These are phyloP conservation scores for Sarcophaga peregrina DNA, from an alignment of 1,140 invertebrate species.

Conservation along the genomic window DNA sequence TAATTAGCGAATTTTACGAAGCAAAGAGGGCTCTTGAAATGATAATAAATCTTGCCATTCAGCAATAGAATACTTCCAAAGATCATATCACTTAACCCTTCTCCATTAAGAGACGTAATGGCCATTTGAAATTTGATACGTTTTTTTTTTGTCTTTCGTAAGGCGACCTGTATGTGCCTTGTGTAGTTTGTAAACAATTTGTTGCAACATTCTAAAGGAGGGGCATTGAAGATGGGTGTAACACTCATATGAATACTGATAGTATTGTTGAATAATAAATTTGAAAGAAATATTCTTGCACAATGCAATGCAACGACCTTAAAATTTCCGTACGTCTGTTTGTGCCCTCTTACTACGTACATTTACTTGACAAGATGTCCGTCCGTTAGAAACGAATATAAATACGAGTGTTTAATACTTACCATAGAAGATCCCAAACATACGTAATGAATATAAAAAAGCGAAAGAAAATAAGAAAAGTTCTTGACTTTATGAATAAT, in stretches of 20 bases:
- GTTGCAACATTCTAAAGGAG: too few relatives aligned
- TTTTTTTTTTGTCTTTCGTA: too few relatives aligned
- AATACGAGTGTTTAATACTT: neutral
- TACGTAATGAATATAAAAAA: too few relatives aligned
- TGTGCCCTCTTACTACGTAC: neutral
- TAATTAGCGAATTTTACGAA: too few relatives aligned
- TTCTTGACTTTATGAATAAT: constrained; percentile 27
- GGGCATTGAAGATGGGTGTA: neutral
- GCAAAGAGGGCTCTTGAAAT: too few relatives aligned
- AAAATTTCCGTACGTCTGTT: neutral
- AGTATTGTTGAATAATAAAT: neutral
- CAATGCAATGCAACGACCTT: neutral
- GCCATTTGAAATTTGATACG: too few relatives aligned
- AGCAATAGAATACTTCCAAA: too few relatives aligned
- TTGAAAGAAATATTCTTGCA: neutral
- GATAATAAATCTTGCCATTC: too few relatives aligned
- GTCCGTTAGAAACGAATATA: neutral
- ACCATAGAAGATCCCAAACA: neutral
- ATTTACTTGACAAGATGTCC: neutral
- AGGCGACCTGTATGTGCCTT: too few relatives aligned
- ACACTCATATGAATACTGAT: constrained; percentile 1
- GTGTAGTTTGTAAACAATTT: too few relatives aligned
- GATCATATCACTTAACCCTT: too few relatives aligned
- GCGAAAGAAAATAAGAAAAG: neutral
- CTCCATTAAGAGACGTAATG: too few relatives aligned